phyloP scores from a whole-genome alignment of 2,888 invertebrate genomes.

The Acrobasis suavella region DNA sequence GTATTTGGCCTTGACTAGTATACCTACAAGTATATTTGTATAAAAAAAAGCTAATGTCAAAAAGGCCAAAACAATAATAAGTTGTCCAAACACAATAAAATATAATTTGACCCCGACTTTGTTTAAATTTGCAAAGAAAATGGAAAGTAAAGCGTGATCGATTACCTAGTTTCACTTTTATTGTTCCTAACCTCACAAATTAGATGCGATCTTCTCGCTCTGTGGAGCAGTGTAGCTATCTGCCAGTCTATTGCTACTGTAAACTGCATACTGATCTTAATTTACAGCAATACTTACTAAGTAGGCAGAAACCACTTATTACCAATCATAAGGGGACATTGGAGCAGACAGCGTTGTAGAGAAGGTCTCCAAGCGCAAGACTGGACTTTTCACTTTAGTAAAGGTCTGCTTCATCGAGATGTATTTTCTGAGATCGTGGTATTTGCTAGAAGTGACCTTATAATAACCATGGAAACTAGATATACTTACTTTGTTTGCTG shows the following conservation, averaged over 20 bases:
- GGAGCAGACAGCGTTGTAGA: not conserved
- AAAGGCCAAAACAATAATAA: not conserved
- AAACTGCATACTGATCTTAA: conserved; percentile 5
- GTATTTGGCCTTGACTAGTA: not conserved
- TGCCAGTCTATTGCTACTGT: conserved; percentile 6
- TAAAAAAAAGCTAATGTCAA: not conserved
- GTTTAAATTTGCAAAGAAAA: conserved; percentile 38
- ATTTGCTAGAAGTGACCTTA: too few relatives aligned
- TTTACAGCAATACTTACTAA: conserved; percentile 13
- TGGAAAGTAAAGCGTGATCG: conserved; percentile 74
- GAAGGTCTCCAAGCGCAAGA: not conserved
- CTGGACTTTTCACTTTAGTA: not conserved
- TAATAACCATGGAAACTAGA: too few relatives aligned
- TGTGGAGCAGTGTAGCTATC: conserved; percentile 9
- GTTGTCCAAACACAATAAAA: not conserved
- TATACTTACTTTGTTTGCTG: too few relatives aligned
- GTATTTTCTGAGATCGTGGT: too few relatives aligned
- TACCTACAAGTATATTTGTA: too few relatives aligned
- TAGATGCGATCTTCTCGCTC: conserved; percentile 30
- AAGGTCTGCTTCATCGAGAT: too few relatives aligned
- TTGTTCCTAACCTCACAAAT: conserved; percentile 51
- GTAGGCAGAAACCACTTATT: not conserved
- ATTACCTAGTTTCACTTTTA: conserved; percentile 72
- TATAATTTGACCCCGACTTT: conserved; percentile 17
- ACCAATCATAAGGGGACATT: not conserved